Conservation (phyloP, 92 coral and sea anemone species). For the Epizoanthus scotinus region DNA sequence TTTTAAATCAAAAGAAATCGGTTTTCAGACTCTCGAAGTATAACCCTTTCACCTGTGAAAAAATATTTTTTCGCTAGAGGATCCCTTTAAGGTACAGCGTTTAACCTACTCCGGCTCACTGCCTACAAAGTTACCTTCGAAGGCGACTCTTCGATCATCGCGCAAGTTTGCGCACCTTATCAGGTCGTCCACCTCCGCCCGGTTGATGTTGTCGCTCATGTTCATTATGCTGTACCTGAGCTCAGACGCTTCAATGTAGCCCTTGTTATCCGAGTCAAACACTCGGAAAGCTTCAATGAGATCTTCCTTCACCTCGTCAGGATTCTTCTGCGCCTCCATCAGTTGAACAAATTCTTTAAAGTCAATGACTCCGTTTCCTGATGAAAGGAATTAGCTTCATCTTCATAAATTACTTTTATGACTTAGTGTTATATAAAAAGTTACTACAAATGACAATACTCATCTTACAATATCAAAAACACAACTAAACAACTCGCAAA, state of each 20-base stretch:
- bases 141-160: constrained; percentile 55
- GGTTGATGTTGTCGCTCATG: constrained; percentile 69
- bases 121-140: constrained; percentile 49
- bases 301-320: constrained; percentile 68
- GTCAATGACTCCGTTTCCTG: constrained; percentile 83
- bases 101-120: background rate
- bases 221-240: constrained; percentile 59
- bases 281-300: constrained; percentile 66
- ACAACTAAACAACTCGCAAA: no score
- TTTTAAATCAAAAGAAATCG: no score
- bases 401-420: no score
- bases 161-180: constrained; percentile 42
- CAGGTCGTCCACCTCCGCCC: constrained; percentile 62
- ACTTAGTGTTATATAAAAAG: no score
- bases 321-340: constrained; percentile 57
- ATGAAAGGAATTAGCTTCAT: background rate
- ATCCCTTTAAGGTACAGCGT: background rate
- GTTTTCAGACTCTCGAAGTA: no score
- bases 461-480: no score
- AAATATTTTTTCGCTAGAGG: no score
- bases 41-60: no score
- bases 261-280: constrained; percentile 74
- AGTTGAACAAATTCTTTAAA: constrained; percentile 65
- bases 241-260: constrained; percentile 72
- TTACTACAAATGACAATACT: no score